Evolutionary conservation across 1,140 invertebrate species (phyloP), one percentile per base, ranked within the genome.

Genomic region (Dinothrombium tinctorium): DNA sequence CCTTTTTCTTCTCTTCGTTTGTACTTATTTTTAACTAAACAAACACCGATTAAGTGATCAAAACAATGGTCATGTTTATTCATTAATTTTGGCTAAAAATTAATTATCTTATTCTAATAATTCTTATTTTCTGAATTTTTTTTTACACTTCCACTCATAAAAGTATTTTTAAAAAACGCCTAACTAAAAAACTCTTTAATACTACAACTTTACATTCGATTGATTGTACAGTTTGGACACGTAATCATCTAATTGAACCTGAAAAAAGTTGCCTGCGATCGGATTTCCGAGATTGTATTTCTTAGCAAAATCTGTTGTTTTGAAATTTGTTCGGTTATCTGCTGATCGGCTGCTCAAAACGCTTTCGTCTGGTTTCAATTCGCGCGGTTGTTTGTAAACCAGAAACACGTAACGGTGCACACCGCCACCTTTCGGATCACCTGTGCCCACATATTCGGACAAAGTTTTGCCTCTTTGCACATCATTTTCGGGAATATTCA

Each of bases 381-480:
- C 74, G 3, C 63, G 67, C 0, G 67, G 63, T 53, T 94, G 87
- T 53, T 83, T 76, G 57, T 75, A 92, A 1, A 86, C 53, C 19
- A 90, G 52, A 49, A 81, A 84, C 0, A 92, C 72, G 55, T 94
- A 94, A 37, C 86, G 71, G 62, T 92, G 86, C 14, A 87, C 65
- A 20, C 71, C 70, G 39, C 43, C 42, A 12, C 40, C 50, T 44
- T 28, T 37, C 8, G 29, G 42, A 26, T 35, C 20, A 8, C 79
- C 82, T 19, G 81, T 67, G 21, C 83, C 82, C 45, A 87, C 62
- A 56, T 87, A 90, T 1, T 69, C 72, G 6, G 70, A 71, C 0
- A 89, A 56, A 0, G 65, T 64, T 35, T 78, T 72, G 6, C 84
- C 86, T 26, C 69, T 61, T 0, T 53, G 50, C 0, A 92, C 55